phyloP scores from a whole-genome alignment of 2,888 invertebrate species.

The Agrochola macilenta region DNA sequence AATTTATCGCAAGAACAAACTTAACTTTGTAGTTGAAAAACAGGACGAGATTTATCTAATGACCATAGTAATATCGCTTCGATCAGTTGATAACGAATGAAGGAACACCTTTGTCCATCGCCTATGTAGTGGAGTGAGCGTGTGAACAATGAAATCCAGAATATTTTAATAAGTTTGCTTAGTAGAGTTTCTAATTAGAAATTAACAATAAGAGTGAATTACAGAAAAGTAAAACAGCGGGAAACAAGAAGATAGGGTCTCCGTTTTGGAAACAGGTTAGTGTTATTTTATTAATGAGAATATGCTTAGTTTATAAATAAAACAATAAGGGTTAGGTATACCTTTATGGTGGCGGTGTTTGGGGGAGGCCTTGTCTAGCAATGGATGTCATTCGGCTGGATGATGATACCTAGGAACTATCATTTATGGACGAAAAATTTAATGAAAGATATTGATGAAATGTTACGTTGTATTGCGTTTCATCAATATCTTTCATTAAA shows the following conservation, averaged over 20 bases:
- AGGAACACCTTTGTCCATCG: constrained; percentile 21
- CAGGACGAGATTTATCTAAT: constrained; percentile 52
- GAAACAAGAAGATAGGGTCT: constrained; percentile 44
- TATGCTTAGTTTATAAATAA: too few species aligned
- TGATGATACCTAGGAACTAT: too few species aligned
- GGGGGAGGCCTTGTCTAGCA: too few species aligned
- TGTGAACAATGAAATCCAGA: constrained; percentile 40
- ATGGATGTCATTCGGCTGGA: too few species aligned
- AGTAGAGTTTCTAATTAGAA: neutral
- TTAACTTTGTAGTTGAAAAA: too few species aligned
- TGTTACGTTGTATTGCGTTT: too few species aligned
- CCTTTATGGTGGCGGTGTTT: too few species aligned
- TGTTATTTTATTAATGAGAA: neutral
- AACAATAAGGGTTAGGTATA: too few species aligned
- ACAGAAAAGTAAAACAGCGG: constrained; percentile 30
- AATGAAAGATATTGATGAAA: too few species aligned
- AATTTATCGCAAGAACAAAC: too few species aligned
- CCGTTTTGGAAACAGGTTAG: constrained; percentile 73
- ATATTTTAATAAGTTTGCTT: constrained; percentile 20
- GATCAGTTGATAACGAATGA: constrained; percentile 31
- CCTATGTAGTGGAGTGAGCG: constrained; percentile 43
- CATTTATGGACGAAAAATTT: too few species aligned
- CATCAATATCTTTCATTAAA: too few species aligned
- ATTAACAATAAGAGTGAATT: constrained; percentile 65
- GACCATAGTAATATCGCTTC: constrained; percentile 38